These are phyloP conservation scores for Sebastes schlegelii DNA, from an alignment of 2,113 vertebrate genomes.

Conservation along the genomic window DNA sequence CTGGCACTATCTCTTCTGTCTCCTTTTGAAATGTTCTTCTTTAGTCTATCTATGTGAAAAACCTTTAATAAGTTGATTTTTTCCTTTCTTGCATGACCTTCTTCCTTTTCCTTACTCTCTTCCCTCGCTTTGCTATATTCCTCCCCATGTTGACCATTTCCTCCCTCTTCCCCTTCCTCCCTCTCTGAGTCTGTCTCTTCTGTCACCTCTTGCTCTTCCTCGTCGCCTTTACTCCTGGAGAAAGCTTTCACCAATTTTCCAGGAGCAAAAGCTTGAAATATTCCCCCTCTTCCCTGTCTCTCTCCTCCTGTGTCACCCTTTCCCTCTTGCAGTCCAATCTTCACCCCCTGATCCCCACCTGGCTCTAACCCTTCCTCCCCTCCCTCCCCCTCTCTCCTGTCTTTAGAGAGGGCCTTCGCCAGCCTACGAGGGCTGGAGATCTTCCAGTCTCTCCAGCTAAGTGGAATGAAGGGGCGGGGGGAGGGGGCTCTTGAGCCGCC, in stretches of 20 bases:
- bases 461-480: conserved; percentile 24
- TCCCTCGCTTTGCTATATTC: background rate
- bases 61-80: conserved; percentile 55
- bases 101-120: conserved; percentile 20
- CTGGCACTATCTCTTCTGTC: conserved; percentile 27
- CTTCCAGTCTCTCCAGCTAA: conserved; percentile 75
- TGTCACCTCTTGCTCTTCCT: conserved; percentile 22
- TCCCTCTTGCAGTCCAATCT: conserved; percentile 9
- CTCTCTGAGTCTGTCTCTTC: conserved; percentile 13
- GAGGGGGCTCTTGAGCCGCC: conserved; percentile 39
- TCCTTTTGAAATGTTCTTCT: conserved; percentile 44
- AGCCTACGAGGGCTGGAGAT: conserved; percentile 71
- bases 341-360: background rate
- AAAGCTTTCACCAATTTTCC: conserved; percentile 37
- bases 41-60: conserved; percentile 57
- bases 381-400: conserved; percentile 73
- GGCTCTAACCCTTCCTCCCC: conserved; percentile 62
- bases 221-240: conserved; percentile 16
- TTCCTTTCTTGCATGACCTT: conserved; percentile 1
- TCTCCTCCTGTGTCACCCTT: background rate
- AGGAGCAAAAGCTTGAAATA: conserved; percentile 21
- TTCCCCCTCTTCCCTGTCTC: background rate
- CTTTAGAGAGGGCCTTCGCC: conserved; percentile 59
- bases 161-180: background rate
- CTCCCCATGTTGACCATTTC: background rate